Percentiles rank a stretch among this genome's conserved stretches.
These are phyloP conservation scores for Hetaerina titia DNA, from an alignment of 2,888 invertebrate genomes.

Conservation along the genomic window DNA sequence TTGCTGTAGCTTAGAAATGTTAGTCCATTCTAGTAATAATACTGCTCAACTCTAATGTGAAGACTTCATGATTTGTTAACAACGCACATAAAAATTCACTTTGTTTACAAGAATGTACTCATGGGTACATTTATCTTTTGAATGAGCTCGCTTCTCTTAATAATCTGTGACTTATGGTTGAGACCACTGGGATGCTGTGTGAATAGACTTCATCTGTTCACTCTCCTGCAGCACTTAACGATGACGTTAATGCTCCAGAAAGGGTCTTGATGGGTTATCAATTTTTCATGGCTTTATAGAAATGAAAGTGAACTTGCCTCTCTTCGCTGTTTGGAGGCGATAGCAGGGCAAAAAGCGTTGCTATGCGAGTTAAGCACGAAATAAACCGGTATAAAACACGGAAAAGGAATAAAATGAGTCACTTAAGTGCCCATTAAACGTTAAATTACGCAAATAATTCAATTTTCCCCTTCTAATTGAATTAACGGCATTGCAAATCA, in stretches of 20 bases:
- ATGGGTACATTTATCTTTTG: neutral
- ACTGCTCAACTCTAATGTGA: too few species aligned
- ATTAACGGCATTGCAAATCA: neutral
- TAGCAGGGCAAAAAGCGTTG: constrained; percentile 56
- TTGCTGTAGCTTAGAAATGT: too few species aligned
- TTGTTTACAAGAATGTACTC: neutral
- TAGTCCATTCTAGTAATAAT: too few species aligned
- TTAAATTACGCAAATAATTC: constrained; percentile 37
- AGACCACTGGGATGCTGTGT: constrained; percentile 13
- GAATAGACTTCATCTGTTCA: constrained; percentile 59
- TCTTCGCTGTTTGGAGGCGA: constrained; percentile 50
- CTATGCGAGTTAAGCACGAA: constrained; percentile 56
- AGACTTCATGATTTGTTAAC: too few species aligned
- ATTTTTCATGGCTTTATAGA: constrained; percentile 64
- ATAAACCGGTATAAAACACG: constrained; percentile 34
- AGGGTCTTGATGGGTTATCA: constrained; percentile 66
- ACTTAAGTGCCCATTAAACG: constrained; percentile 45
- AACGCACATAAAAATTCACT: neutral
- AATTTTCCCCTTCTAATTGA: constrained; percentile 35
- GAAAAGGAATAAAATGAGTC: constrained; percentile 34
- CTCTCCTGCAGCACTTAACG: constrained; percentile 38
- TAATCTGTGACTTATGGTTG: constrained; percentile 35
- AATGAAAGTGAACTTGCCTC: constrained; percentile 63
- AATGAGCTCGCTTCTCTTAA: neutral
- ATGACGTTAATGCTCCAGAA: constrained; percentile 55